Evolutionary conservation across 2,113 vertebrate genomes (phyloP).

Genomic region (Lynx canadensis): DNA sequence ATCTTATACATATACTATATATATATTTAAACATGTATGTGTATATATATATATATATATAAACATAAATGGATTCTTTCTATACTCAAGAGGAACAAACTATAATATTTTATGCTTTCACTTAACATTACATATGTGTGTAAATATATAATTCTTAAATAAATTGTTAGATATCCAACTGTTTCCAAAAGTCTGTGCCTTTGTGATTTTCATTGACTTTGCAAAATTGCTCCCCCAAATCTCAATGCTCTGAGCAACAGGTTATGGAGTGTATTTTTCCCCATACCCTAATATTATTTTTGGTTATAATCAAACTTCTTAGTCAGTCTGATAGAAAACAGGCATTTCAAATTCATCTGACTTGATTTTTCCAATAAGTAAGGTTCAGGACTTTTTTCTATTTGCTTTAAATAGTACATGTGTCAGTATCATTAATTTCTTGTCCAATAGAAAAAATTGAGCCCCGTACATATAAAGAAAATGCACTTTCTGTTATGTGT

Average conservation of each 20-base stretch:
- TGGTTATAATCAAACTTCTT: not conserved
- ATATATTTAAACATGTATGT: not conserved
- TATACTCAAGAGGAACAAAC: not conserved
- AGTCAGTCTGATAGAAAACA: not conserved
- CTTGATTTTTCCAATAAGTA: not conserved
- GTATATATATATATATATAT: too few relatives aligned
- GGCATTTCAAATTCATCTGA: not conserved
- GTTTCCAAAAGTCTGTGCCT: not conserved
- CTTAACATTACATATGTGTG: not conserved
- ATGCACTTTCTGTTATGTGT: not conserved
- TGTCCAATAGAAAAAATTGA: not conserved
- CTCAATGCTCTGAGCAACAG: not conserved
- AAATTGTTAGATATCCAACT: not conserved
- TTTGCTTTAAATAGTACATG: not conserved
- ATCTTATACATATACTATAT: not conserved
- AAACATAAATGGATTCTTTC: not conserved
- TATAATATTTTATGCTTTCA: not conserved
- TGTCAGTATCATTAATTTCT: not conserved
- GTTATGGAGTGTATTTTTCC: not conserved
- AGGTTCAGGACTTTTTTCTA: not conserved
- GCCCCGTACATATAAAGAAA: not conserved
- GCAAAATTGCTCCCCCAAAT: not conserved
- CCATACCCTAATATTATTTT: not conserved
- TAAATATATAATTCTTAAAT: constrained; percentile 4
- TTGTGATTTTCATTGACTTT: not conserved